Base-by-base conservation (phyloP, 1,140 invertebrate genomes). In the Holcopasites calliopsidis region DNA sequence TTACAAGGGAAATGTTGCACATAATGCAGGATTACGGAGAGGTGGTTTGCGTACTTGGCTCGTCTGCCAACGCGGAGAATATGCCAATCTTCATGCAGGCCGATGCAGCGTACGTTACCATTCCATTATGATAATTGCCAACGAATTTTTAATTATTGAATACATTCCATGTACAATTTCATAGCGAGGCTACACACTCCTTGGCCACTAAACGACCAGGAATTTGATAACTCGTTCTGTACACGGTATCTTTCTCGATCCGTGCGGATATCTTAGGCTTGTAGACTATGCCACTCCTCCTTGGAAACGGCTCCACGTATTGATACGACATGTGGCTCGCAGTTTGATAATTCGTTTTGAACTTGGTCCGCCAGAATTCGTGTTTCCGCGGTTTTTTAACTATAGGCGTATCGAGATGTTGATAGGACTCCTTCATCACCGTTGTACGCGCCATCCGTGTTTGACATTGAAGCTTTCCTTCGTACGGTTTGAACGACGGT, bases 1-100 rank as follows among this genome's bases (percentile, higher is more conserved):
- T 96, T 0, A 98, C 97, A 0, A 92, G 94, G 21, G 95, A 97
- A 89, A 99, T 99, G 98, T 93, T 99, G 74, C 94, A 95, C 72
- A 99, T 99, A 60, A 98, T 99, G 97, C 97, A 99, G 92, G 97
- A 98, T 77, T 97, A 98, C 90, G 97, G 97, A 4, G 97, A 99
- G 92, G 96, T 98, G 23, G 97, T 98, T 1, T 97, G 97, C 80
- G 95, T 98, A 13, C 94, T 98, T 79, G 97, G 97, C 8, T 98
- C 97, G 31, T 96, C 96, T 5, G 95, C 96, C 35, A 95, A 97
- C 90, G 95, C 96, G 49, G 94, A 97, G 72, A 99, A 99, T 91
- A 96, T 96, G 88, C 94, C 95, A 33, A 95, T 99, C 77, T 99
- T 99, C 86, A 94, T 99, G 92, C 97, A 98, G 90, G 97, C 97